phyloP scores from a whole-genome alignment of 1,140 invertebrate genomes.

The Popillia japonica region DNA sequence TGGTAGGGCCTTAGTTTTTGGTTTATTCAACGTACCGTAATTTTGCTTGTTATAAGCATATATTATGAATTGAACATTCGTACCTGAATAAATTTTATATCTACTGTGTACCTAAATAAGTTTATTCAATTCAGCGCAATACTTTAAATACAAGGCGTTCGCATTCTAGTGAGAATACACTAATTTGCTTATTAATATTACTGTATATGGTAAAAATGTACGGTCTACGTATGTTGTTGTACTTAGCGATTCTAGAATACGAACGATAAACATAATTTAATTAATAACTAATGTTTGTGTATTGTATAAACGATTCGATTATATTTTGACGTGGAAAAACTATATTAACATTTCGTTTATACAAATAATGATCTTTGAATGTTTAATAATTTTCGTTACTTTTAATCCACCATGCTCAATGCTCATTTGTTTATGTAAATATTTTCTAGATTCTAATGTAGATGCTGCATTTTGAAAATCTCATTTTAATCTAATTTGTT shows the following conservation, averaged over 20 bases:
- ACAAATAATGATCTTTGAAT: constrained; percentile 9
- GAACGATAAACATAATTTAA: constrained; percentile 1
- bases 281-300: neutral
- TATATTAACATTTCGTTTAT: constrained; percentile 21
- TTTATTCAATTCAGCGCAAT: constrained; percentile 1
- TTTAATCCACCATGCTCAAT: constrained; percentile 14
- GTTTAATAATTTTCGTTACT: neutral
- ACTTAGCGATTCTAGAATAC: constrained; percentile 22
- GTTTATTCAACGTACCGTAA: no score
- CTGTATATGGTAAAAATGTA: constrained; percentile 4
- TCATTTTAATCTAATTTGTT: neutral
- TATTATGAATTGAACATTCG: constrained; percentile 74
- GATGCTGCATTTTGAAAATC: neutral
- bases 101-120: neutral
- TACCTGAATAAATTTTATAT: constrained; percentile 65
- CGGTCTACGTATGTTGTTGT: neutral
- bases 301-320: constrained; percentile 10
- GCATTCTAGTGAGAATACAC: constrained; percentile 7
- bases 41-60: constrained; percentile 82
- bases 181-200: constrained; percentile 8
- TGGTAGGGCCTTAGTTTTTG: no score
- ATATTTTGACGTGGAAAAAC: neutral
- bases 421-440: neutral
- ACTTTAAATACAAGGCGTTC: constrained; percentile 16
- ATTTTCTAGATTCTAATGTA: neutral